Evolutionary conservation across 2,797 vertebrate species (phyloP), one percentile per base, ranked within the genome.

Genomic region (Kryptolebias ocellatus): DNA sequence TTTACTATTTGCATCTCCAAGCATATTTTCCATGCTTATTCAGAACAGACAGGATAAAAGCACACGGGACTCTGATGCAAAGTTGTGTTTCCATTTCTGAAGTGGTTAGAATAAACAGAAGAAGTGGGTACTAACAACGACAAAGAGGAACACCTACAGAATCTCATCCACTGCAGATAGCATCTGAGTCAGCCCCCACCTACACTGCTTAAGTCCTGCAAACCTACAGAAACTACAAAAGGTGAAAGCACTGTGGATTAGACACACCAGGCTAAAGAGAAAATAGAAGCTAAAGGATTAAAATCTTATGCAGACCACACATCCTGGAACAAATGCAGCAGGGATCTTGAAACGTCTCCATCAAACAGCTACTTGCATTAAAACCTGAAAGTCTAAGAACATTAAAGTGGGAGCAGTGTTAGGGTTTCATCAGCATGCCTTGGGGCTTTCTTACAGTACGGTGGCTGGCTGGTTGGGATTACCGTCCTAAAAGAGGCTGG

Each of bases 381-480:
- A 59, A 63, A 53, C 18, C 58, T 44, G 37, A 53, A 51, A 55
- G 72, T 65, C 57, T 47, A 24, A 46, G n/a, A 28, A 53, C 42
- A 73, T 70, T 53, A 77, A 71, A 75, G 68, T 4, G 16, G 49
- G 46, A 64, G 49, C 14, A 16, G 64, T 60, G 58, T 55, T 27
- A 67, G 66, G 42, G 59, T 55, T 54, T 28, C 64, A 64, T 75
- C 63, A 27, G 54, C 65, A 20, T 37, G 65, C 64, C 65, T 77
- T 0, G 0, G 27, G 63, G 53, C 24, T 2, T 46, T 53, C 31
- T 73, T 52, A 66, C 58, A 62, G 68, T 42, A 18, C 10, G 53
- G 31, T 29, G 47, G 56, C 60, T 67, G 49, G 27, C 60, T 6
- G 42, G 37, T 71, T 53, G 46, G 68, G 53, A 77, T 69, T 67